Base-by-base conservation (phyloP, 2,888 invertebrate genomes). In the Rhopalosiphum nymphaeae region DNA sequence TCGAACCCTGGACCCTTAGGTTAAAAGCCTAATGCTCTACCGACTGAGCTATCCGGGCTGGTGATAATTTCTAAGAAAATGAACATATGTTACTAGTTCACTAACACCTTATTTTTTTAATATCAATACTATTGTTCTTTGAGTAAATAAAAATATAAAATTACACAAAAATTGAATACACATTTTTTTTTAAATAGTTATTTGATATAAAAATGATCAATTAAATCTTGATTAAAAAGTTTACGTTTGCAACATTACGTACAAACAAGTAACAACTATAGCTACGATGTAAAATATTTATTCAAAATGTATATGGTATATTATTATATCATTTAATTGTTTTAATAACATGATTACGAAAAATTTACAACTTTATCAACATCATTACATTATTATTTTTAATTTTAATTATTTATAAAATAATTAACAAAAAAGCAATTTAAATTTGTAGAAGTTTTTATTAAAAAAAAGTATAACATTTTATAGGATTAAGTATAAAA, bases 11-110 rank as follows among this genome's bases (percentile, higher is more conserved):
- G 95, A 95, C 95, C 95, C 95, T 95, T 95, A 95, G 95, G 95
- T 95, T 95, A 95, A 95, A 95, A 95, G 95, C 95, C 95, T 95
- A 95, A 95, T 95, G 95, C 95, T 95, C 95, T 95, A 95, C 95
- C 95, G 95, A 95, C 95, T 95, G 95, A 95, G 95, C 95, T 95
- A 95, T 95, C 95, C 95, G 95, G 95, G 95, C 95, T 95, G 5
- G 2, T 67, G n/a, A 16, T 13, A 0, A 67, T 5, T 0, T 1
- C 13, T 0, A 5, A 7, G 67, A 67, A 67, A 67, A 67, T 67
- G 16, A 67, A 67, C 36, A 0, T 67, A 67, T 67, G 7, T 67
- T 36, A 67, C 67, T 67, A 67, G 67, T 67, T 67, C 21, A n/a
- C n/a, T 67, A 67, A n/a, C 16, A 53, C 16, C 5, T 21, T 5